Conservation (phyloP, 1,140 invertebrate species). For the Philotrypesis tridentata region DNA sequence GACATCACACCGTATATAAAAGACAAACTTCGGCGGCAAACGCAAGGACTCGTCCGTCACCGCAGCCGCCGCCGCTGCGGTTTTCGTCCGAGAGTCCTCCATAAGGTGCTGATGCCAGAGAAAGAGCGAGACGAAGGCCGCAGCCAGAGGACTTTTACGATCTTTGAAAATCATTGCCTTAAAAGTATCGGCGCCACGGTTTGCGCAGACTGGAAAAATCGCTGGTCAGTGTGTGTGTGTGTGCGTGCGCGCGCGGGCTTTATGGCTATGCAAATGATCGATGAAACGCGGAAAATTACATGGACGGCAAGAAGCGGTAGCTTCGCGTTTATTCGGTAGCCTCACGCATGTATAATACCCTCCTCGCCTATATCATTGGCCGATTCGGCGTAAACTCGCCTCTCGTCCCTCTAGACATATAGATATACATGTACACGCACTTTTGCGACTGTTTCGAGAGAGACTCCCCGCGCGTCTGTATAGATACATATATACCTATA, state of each 20-base stretch:
- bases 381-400: not conserved
- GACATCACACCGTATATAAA: not conserved
- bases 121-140: not conserved
- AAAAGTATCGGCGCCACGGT: constrained; percentile 42
- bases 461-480: too few relatives aligned
- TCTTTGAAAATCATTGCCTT: constrained; percentile 35
- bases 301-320: not conserved
- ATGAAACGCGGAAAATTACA: constrained; percentile 15
- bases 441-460: not conserved
- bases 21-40: too few relatives aligned
- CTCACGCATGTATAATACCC: too few relatives aligned
- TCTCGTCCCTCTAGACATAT: not conserved
- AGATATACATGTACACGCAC: too few relatives aligned
- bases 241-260: not conserved
- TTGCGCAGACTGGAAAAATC: constrained; percentile 33
- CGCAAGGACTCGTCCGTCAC: not conserved
- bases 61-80: not conserved
- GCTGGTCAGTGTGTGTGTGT: too few relatives aligned
- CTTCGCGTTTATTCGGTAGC: not conserved
- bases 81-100: not conserved
- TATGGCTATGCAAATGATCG: not conserved
- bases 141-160: not conserved
- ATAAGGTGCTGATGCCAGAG: not conserved
- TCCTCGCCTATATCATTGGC: not conserved
- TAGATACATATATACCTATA: too few relatives aligned